A percentile compares a stretch with the other conserved stretches of the same genome.
These are phyloP conservation scores for Hypomecis punctinalis DNA, from an alignment of 2,888 invertebrate species.

Conservation along the genomic window DNA sequence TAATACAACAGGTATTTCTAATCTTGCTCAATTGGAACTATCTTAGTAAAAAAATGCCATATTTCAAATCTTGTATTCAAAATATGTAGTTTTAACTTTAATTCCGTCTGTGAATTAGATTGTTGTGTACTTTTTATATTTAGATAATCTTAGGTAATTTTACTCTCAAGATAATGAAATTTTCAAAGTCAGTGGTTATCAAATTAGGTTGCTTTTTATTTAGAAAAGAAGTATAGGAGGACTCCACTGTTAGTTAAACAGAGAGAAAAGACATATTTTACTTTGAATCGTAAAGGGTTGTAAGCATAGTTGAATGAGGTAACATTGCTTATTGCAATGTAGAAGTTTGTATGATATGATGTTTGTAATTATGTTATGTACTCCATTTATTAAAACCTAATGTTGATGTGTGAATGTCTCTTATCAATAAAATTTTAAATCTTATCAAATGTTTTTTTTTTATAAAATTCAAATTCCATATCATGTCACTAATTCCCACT, in stretches of 20 bases:
- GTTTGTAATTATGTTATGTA: constrained; percentile 66
- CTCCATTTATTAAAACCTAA: constrained; percentile 73
- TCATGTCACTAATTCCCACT: too few relatives aligned
- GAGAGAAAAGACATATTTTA: constrained; percentile 36
- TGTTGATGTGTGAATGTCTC: constrained; percentile 86
- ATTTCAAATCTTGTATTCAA: constrained; percentile 23
- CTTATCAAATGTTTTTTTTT: constrained; percentile 30
- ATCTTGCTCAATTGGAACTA: constrained; percentile 25
- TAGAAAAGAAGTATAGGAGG: constrained; percentile 11
- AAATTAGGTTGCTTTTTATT: constrained; percentile 19
- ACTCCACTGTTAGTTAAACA: constrained; percentile 21
- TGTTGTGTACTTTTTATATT: constrained; percentile 27
- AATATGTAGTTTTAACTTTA: constrained; percentile 19
- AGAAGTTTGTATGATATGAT: constrained; percentile 68
- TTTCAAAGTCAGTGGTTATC: constrained; percentile 14
- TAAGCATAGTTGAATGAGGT: constrained; percentile 44
- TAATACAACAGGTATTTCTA: constrained; percentile 1
- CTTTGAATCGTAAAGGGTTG: constrained; percentile 38
- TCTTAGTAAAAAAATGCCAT: constrained; percentile 27
- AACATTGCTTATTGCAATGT: constrained; percentile 61
- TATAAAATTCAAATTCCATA: constrained; percentile 1
- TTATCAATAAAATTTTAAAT: constrained; percentile 81
- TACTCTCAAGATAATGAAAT: constrained; percentile 20
- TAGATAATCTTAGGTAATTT: constrained; percentile 34
- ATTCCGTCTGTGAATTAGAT: constrained; percentile 27